Evolutionary conservation across 2,888 invertebrate species (phyloP), one percentile per base, ranked within the genome.

Genomic region (Amblyjoppa proteus): DNA sequence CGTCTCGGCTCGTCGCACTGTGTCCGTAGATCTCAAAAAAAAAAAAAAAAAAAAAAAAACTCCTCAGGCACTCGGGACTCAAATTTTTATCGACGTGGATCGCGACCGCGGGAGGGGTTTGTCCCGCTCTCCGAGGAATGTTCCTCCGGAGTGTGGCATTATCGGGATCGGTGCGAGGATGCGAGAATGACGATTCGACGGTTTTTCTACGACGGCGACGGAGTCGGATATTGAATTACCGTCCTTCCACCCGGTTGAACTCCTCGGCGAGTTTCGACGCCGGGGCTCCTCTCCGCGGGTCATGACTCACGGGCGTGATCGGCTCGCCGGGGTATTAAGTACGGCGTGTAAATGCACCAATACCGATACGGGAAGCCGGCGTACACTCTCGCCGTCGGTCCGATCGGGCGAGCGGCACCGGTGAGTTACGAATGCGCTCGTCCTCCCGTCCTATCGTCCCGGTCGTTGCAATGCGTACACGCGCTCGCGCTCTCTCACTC

Each of bases 191-290:
- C 25, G 58, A 58, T 58, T 58, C 28, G 3, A 58, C 28, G 11
- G 58, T 28, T 58, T 58, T 25, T 58, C 28, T 25, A 9, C 25
- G 20, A 49, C 28, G 16, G 3, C 31, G 7, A 28, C 16, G 6
- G 16, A 73, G 76, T 75, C 81, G 88, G 88, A 89, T 89, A 90
- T 90, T 90, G 89, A 90, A 90, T 90, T 90, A 49, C 88, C 88
- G 89, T 90, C 89, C 89, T 88, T 90, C 86, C 87, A 84, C 83
- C 86, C 70, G 85, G 84, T 82, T 79, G 79, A 88, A 87, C 81
- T 81, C 81, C 81, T 58, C 56, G 77, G 74, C 31, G 56, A 81
- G 85, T 89, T 90, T 90, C 90, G 90, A 88, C 83, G 86, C 89
- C 41, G 41, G 41, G 41, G 41, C 45, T 49, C 45, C 45, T 88